Evolutionary conservation across 2,888 invertebrate species (phyloP), one percentile per base, ranked within the genome.

Genomic region (Helobdella robusta): DNA sequence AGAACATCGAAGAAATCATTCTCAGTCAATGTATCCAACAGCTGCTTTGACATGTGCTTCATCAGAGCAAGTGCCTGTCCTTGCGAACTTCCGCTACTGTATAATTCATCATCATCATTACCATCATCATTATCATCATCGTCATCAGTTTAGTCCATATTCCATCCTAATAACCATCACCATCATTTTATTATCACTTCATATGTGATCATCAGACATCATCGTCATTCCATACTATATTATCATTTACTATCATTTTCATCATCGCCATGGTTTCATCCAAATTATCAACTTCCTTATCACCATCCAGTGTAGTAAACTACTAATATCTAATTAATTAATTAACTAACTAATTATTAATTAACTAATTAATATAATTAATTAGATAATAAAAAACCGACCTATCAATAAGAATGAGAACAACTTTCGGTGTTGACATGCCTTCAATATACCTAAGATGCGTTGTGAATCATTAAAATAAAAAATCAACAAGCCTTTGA

Each of bases 1-100:
- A 78, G 80, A 66, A 82, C 79, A 72, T 81, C 80, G 36, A 82
- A 79, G 73, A 78, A 83, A 70, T 82, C 82, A 71, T 83, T 79
- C 72, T 82, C 82, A 56, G 81, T 81, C 0, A 82, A 75, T 0
- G 82, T 82, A 66, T 81, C 79, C 20, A 82, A 72, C 20, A 82
- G 72, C 4, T 79, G 79, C 70, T 80, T 80, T 8, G 81, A 81
- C 25, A 82, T 76, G 65, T 80, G 79, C 72, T 81, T 82, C 77
- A 82, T 80, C 66, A 82, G 75, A 66, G 81, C 78, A 66, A 82
- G 73, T 0, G 82, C 80, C 70, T 81, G 81, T 0, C 82, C 82
- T 70, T 80, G 79, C 15, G 82, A 80, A 73, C 82, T 82, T 18
- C 82, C 82, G 74, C 82, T 82, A 73, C 79, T 79, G 66, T n/a